Evolutionary conservation across 1,140 invertebrate genomes (phyloP).

Genomic region (Brachionus plicatilis): DNA sequence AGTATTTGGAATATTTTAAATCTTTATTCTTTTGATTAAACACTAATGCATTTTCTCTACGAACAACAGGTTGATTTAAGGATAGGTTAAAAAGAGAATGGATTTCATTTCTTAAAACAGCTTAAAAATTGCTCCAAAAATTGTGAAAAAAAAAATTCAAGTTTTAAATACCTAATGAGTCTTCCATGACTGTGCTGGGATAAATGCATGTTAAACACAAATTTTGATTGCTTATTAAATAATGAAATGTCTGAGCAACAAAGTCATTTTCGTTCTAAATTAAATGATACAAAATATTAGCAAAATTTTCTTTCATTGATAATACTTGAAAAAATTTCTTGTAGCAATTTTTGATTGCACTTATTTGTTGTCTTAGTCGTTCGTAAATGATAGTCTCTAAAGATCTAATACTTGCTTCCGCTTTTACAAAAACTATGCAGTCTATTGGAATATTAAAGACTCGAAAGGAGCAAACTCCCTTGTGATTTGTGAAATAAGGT

Average conservation of each 20-base stretch:
- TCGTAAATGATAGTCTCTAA: not conserved
- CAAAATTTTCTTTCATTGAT: not conserved
- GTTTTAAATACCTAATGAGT: not conserved
- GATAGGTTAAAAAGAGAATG: not conserved
- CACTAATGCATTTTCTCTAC: not conserved
- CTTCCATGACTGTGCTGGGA: not conserved
- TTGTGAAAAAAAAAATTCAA: not conserved
- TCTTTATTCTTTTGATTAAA: not conserved
- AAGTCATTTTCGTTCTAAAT: conserved; percentile 2
- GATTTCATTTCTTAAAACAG: not conserved
- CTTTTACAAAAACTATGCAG: not conserved
- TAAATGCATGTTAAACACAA: conserved; percentile 11
- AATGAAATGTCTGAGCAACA: conserved; percentile 14
- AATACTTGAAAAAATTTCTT: conserved; percentile 1
- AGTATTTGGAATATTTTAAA: not conserved
- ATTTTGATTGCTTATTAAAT: not conserved
- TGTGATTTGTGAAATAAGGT: conserved; percentile 27
- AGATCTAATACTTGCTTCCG: not conserved
- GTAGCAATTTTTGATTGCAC: conserved; percentile 22
- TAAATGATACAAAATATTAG: too few species aligned
- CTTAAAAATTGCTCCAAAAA: not conserved
- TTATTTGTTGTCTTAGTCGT: not conserved
- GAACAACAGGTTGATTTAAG: not conserved
- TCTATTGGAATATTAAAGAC: conserved; percentile 29
- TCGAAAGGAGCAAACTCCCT: not conserved